Percentiles rank a stretch among this genome's conserved stretches.
These are phyloP conservation scores for Antedon mediterranea DNA, from an alignment of 53 echinoderm and acorn worm genomes.

Conservation along the genomic window DNA sequence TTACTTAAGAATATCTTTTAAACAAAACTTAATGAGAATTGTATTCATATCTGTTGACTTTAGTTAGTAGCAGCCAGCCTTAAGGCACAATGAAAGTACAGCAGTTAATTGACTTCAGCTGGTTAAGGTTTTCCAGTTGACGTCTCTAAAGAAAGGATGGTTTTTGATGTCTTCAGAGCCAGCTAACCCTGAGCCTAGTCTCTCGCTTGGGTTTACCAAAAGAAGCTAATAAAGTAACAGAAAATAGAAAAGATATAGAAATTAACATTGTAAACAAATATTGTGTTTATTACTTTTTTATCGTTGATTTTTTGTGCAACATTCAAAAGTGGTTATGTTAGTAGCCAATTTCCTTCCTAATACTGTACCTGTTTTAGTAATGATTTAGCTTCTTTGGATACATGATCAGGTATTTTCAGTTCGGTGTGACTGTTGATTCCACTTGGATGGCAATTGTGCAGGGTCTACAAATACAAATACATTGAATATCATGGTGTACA, in stretches of 20 bases:
- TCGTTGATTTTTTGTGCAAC: too few relatives aligned
- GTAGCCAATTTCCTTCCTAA: neutral
- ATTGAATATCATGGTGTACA: too few relatives aligned
- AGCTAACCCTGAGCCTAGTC: constrained; percentile 62
- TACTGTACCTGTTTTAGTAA: constrained; percentile 85
- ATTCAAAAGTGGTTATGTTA: too few relatives aligned
- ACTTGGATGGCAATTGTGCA: constrained; percentile 71
- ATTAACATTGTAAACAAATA: neutral
- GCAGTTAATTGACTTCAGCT: neutral
- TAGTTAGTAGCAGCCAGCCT: too few relatives aligned
- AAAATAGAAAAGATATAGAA: neutral
- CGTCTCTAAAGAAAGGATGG: constrained; percentile 78
- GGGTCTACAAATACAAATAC: constrained; percentile 30
- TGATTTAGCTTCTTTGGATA: constrained; percentile 71
- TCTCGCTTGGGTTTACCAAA: constrained; percentile 62
- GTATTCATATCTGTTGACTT: too few relatives aligned
- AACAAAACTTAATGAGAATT: too few relatives aligned
- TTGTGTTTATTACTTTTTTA: neutral
- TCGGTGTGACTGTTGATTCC: constrained; percentile 89
- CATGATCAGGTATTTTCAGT: constrained; percentile 73
- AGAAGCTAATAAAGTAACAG: constrained; percentile 45
- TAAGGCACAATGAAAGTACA: too few relatives aligned
- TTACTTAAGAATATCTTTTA: too few relatives aligned
- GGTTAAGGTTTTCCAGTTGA: constrained; percentile 49
- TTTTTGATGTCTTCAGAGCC: constrained; percentile 80